Evolutionary conservation across 1,140 invertebrate species (phyloP), one percentile per base, ranked within the genome.

Genomic region (Aphis gossypii): DNA sequence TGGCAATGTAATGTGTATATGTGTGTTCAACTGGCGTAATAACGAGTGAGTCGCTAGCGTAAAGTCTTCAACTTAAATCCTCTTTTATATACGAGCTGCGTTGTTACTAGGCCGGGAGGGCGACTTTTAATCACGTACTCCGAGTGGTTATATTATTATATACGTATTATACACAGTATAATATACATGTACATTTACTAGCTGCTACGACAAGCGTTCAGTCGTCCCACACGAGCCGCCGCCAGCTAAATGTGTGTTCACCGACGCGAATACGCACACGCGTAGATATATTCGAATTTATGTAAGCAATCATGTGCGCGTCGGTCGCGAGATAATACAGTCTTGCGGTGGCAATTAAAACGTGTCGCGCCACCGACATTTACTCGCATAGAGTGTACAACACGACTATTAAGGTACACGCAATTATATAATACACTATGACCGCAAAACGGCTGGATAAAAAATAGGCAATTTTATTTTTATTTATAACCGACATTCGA

Each of bases 31-130:
- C 35, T 38, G 38, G 38, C 82, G 35, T 41, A 84, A 68, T 68
- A 68, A 68, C 60, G 60, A 68, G 60, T 83, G 38, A 83, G 38
- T 83, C 82, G 20, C 38, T 5, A 1, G 82, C 82, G 82, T 38
- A 38, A 84, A 84, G 82, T 84, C 82, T 84, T 84, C 35, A 44
- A 84, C 82, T 84, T 84, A 84, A 84, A 84, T 84, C 82, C 82
- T 84, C 38, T 84, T 84, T 41, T 25, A 44, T 84, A 44, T 84
- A 84, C 38, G 38, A 84, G 23, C 23, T 5, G 20, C 0, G 23
- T 84, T 8, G 82, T 84, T 41, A 41, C 30, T 11, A 6, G 60
- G 30, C 30, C 30, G 35, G 0, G 35, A 38, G 7, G 21, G 2
- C 7, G 23, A 41, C 82, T 84, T 84, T 84, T 84, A 84, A 84